These are phyloP conservation scores for Diploscapter pachys DNA, from an alignment of 1,140 invertebrate genomes.

Conservation along the genomic window DNA sequence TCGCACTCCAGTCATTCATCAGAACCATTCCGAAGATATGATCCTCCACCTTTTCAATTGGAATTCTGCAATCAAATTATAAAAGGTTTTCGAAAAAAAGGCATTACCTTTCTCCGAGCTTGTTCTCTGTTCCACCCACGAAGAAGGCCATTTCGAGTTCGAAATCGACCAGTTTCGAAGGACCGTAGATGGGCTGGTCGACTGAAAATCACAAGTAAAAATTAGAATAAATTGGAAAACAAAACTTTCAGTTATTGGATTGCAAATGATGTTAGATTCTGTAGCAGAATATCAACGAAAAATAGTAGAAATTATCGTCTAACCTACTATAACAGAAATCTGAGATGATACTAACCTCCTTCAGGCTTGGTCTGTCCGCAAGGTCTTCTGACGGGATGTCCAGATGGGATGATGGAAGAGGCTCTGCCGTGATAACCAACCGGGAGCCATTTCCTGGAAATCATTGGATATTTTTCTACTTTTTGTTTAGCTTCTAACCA, in stretches of 20 bases:
- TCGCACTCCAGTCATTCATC: conserved; percentile 99
- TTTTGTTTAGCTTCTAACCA: conserved; percentile 70
- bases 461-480: background rate
- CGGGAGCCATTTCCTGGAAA: conserved; percentile 81
- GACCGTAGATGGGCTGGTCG: conserved; percentile 75
- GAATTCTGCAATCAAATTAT: conserved; percentile 61
- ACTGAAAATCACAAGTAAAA: conserved; percentile 58
- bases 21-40: conserved; percentile 95
- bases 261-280: too few species aligned
- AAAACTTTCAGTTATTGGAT: too few species aligned
- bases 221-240: too few species aligned
- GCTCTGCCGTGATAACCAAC: conserved; percentile 95
- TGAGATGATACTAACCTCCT: conserved; percentile 62
- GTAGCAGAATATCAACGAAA: too few species aligned
- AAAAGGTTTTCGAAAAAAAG: too few species aligned
- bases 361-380: conserved; percentile 81
- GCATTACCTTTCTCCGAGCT: conserved; percentile 66
- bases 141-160: conserved; percentile 97
- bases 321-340: too few species aligned
- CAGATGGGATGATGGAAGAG: conserved; percentile 89
- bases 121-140: conserved; percentile 73
- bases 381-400: conserved; percentile 83
- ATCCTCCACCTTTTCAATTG: conserved; percentile 79
- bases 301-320: too few species aligned
- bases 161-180: conserved; percentile 85